Evolutionary conservation across 2,797 vertebrate genomes (phyloP), one percentile per base, ranked within the genome.

Genomic region (Aselliscus stoliczkanus): DNA sequence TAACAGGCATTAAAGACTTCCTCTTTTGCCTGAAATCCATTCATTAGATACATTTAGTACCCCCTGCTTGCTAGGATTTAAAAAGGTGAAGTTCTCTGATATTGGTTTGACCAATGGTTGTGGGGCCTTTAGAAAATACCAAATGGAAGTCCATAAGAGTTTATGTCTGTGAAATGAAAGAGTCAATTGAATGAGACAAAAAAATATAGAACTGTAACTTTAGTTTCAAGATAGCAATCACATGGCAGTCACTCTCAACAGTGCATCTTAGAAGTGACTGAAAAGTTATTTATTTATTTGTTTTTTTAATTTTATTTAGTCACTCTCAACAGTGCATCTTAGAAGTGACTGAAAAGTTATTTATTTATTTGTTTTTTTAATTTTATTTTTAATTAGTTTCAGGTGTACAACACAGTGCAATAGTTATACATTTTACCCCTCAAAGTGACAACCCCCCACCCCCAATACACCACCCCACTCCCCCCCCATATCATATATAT

Each of bases 91-190:
- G 23, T 42, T 70, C 39, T 70, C 67, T 70, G 67, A 42, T 42
- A 70, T 70, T 70, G 34, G 5, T 42, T 70, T 70, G 37, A 70
- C 12, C 4, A 42, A 42, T 70, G 13, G 5, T 70, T 70, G 37
- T 70, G 37, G 23, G 37, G 12, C 37, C 37, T 25, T 70, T 70
- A 42, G 65, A 69, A 69, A 69, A 69, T 69, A 69, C 21, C 34
- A 69, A 34, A 34, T 9, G 7, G 18, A 67, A 95, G 2, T 81
- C 44, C 62, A 42, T 91, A 96, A 89, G 27, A 92, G 58, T 94
- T 94, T 93, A 75, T 84, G 73, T 85, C 70, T 90, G 15, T 87
- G 77, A 96, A 94, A 79, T 95, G 58, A 85, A 93, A 86, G 44
- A 90, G 17, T 87, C 42, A 97, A 44, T 95, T 94, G 90, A 86